Evolutionary conservation across 1,140 invertebrate genomes (phyloP).

Genomic region (Bombus terrestris): DNA sequence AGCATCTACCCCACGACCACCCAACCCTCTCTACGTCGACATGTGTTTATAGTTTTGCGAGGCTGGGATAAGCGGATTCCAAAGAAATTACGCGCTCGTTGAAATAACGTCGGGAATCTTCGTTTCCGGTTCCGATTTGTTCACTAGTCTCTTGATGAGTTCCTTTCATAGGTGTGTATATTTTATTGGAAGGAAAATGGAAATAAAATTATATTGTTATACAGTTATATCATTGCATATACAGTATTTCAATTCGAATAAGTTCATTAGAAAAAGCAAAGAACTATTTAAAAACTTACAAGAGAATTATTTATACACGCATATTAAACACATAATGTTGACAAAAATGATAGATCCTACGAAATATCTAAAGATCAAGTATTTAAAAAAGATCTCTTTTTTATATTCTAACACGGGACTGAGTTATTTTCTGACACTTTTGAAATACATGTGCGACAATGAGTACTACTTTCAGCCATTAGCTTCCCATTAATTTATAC

Average conservation of each 20-base stretch:
- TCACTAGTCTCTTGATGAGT: not conserved
- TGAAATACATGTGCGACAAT: no score
- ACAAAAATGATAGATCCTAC: no score
- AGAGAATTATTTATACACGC: no score
- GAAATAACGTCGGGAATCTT: not conserved
- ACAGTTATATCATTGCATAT: not conserved
- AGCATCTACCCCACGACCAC: not conserved
- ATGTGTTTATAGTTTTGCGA: conserved; percentile 51
- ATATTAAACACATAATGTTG: no score
- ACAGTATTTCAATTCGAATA: not conserved
- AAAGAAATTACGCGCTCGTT: conserved; percentile 21
- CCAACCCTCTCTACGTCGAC: conserved; percentile 6
- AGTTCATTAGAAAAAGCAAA: not conserved
- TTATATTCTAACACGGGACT: no score
- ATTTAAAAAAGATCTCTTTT: no score
- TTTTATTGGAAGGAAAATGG: no score
- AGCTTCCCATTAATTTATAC: not conserved
- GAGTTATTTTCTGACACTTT: no score
- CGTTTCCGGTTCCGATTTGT: not conserved
- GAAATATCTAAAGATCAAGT: no score
- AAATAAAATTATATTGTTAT: not conserved
- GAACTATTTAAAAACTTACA: no score
- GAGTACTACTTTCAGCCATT: no score
- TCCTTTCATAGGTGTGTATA: not conserved
- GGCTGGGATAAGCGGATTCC: conserved; percentile 35